Conservation (phyloP, 2,797 vertebrate genomes). For the Gila robusta region DNA sequence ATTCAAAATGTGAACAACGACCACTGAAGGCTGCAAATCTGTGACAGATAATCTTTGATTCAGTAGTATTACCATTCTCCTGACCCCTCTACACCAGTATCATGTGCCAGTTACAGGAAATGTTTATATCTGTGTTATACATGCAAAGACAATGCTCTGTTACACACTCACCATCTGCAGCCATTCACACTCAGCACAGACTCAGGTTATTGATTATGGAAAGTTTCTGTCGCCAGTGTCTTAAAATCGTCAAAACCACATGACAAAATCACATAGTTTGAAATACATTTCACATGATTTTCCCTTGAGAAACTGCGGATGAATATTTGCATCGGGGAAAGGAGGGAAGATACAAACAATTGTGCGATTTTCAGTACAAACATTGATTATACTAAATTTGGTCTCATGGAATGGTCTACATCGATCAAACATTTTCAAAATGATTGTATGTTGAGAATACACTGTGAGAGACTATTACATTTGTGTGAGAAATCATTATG, state of each 20-base stretch:
- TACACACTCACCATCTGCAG: slow-evolving; percentile 49
- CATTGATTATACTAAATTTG: slow-evolving; percentile 43
- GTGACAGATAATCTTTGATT: slow-evolving; percentile 74
- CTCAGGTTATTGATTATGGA: slow-evolving; percentile 11
- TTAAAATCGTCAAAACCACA: slow-evolving; percentile 4
- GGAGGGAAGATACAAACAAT: slow-evolving; percentile 33
- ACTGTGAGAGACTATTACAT: slow-evolving; percentile 45
- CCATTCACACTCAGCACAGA: slow-evolving; percentile 14
- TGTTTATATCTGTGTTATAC: slow-evolving; percentile 65
- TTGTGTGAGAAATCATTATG: slow-evolving; percentile 57
- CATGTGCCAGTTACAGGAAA: slow-evolving; percentile 69
- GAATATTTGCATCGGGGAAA: slow-evolving; percentile 34
- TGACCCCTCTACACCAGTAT: slow-evolving; percentile 56
- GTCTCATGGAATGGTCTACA: slow-evolving; percentile 56
- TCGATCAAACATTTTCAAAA: slow-evolving; percentile 44
- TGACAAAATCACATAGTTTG: slow-evolving; percentile 18
- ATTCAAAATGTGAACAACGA: slow-evolving; percentile 49
- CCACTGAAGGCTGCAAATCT: slow-evolving; percentile 68
- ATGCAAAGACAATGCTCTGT: slow-evolving; percentile 72
- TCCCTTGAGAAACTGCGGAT: slow-evolving; percentile 32
- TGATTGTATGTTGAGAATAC: slow-evolving; percentile 37
- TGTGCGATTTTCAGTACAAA: slow-evolving; percentile 43
- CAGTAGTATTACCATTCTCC: slow-evolving; percentile 72
- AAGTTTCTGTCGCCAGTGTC: slow-evolving; percentile 25
- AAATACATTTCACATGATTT: slow-evolving; percentile 22